These are phyloP conservation scores for Ochropleura plecta DNA, from an alignment of 2,888 invertebrate genomes.

Conservation along the genomic window DNA sequence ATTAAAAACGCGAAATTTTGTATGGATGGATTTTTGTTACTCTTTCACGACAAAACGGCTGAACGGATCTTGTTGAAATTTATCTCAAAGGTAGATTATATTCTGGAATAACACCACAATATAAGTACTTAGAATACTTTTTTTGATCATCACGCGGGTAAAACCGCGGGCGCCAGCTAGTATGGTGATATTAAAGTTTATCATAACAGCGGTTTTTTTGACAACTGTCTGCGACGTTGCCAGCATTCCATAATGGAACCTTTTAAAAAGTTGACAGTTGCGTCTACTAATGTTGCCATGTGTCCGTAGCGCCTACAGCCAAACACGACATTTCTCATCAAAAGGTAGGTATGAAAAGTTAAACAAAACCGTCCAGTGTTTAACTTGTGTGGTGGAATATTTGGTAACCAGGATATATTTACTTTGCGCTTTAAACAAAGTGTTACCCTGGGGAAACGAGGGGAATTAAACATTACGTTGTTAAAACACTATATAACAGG, in stretches of 20 bases:
- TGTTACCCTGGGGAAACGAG: slow-evolving; percentile 27
- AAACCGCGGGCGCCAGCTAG: no score
- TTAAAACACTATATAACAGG: slow-evolving; percentile 19
- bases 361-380: slow-evolving; percentile 34
- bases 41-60: no score
- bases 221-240: not conserved
- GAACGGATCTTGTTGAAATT: no score
- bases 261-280: not conserved
- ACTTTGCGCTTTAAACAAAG: slow-evolving; percentile 51
- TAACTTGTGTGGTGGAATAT: slow-evolving; percentile 29
- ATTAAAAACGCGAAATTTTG: no score
- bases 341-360: slow-evolving; percentile 41
- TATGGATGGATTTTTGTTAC: no score
- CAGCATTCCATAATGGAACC: not conserved
- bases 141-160: no score
- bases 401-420: slow-evolving; percentile 49
- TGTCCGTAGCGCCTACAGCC: not conserved
- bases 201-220: not conserved
- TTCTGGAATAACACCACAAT: no score
- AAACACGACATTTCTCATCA: slow-evolving; percentile 27
- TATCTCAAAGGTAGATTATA: no score
- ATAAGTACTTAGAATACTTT: no score
- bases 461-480: slow-evolving; percentile 30
- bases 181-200: not conserved
- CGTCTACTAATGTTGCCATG: not conserved